Percentiles rank a stretch among this genome's conserved stretches.
These are phyloP conservation scores for Calephelis nemesis DNA, from an alignment of 1,140 invertebrate genomes.

Conservation along the genomic window DNA sequence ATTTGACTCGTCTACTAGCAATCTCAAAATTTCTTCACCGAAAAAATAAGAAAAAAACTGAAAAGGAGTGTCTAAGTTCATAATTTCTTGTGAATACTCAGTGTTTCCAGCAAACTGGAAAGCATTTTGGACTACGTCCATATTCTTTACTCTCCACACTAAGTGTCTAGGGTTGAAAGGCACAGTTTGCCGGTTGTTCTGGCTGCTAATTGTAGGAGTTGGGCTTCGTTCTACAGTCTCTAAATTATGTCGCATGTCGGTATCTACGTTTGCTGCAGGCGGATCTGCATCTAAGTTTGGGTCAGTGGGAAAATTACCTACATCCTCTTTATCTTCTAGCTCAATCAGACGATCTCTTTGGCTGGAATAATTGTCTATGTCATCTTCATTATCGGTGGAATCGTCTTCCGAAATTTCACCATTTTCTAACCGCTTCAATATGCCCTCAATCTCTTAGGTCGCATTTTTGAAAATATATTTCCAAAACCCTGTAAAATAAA, in stretches of 20 bases:
- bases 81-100: slow-evolving; percentile 50
- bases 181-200: slow-evolving; percentile 49
- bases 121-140: slow-evolving; percentile 48
- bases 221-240: slow-evolving; percentile 48
- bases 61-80: slow-evolving; percentile 49
- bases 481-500: slow-evolving; percentile 43
- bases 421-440: slow-evolving; percentile 44
- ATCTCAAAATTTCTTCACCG: slow-evolving; percentile 45
- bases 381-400: slow-evolving; percentile 51
- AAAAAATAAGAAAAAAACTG: slow-evolving; percentile 55
- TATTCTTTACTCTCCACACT: slow-evolving; percentile 51
- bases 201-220: slow-evolving; percentile 47
- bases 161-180: slow-evolving; percentile 48
- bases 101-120: slow-evolving; percentile 51
- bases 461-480: slow-evolving; percentile 50
- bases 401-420: slow-evolving; percentile 53
- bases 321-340: slow-evolving; percentile 50
- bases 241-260: slow-evolving; percentile 49
- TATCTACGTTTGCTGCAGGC: slow-evolving; percentile 44
- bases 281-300: slow-evolving; percentile 49
- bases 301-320: slow-evolving; percentile 52
- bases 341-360: slow-evolving; percentile 48
- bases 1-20: slow-evolving; percentile 49
- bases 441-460: slow-evolving; percentile 47
- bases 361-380: slow-evolving; percentile 52